Evolutionary conservation across 2,113 vertebrate species (phyloP).

Genomic region (Charadrius vociferus): DNA sequence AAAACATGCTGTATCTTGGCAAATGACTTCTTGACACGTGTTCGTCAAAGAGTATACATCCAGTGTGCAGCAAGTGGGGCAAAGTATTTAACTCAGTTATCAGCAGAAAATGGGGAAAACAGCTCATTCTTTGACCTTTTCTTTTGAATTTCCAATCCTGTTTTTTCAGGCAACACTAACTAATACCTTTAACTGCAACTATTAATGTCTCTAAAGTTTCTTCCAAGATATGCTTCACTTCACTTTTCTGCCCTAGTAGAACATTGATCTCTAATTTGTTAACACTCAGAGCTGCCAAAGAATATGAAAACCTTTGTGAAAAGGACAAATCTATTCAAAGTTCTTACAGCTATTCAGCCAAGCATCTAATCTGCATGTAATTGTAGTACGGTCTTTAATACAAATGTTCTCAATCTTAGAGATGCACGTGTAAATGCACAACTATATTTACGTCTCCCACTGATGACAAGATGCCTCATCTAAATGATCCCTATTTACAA

Average conservation of each 20-base stretch:
- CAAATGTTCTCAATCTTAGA: constrained; percentile 9
- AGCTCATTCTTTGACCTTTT: neutral
- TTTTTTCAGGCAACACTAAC: constrained; percentile 12
- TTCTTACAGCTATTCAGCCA: constrained; percentile 60
- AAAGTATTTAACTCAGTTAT: neutral
- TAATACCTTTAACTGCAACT: neutral
- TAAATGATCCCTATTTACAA: neutral
- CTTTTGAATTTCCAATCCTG: neutral
- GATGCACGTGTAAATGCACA: constrained; percentile 18
- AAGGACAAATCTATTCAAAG: constrained; percentile 66
- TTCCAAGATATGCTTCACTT: constrained; percentile 1
- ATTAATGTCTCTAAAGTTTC: constrained; percentile 27
- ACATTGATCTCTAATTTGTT: constrained; percentile 66
- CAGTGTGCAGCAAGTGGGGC: neutral
- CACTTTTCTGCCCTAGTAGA: constrained; percentile 8
- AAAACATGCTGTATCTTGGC: neutral
- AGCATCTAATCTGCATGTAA: constrained; percentile 70
- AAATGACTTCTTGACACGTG: neutral
- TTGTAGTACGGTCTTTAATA: constrained; percentile 41
- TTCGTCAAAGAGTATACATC: neutral
- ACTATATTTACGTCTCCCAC: neutral
- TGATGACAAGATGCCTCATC: constrained; percentile 7
- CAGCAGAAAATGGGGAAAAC: neutral
- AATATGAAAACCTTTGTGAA: constrained; percentile 67
- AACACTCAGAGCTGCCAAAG: constrained; percentile 51